Evolutionary conservation across 2,797 vertebrate species (phyloP), one percentile per base, ranked within the genome.

Genomic region (Acanthis flammea): DNA sequence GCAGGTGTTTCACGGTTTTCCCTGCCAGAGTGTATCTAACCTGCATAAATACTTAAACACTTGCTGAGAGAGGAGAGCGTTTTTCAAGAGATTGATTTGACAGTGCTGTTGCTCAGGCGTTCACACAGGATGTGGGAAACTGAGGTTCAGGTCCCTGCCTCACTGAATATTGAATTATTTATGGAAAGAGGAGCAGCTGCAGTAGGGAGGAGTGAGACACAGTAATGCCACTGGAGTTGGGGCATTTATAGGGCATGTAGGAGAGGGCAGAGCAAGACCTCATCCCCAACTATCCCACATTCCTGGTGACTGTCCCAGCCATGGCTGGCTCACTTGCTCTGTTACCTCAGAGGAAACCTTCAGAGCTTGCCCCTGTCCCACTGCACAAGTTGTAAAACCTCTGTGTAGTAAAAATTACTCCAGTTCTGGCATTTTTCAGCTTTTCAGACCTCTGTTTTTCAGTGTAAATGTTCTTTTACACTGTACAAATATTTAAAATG

Each of bases 31-130:
- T 7, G 0, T 66, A 45, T 85, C 91, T 92, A 82, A 87, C 48
- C 53, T 87, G 53, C 84, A 95, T 94, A 95, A 96, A 96, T 95
- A 92, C 71, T 96, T 96, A 94, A 95, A 92, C 53, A 89, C 53
- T 76, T 76, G 60, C 53, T 87, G 63, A 93, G 86, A 94, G 83
- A 90, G 58, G 7, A 87, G 62, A 85, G 55, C 35, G 8, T 85
- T 92, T 79, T 62, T 33, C 74, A 60, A 24, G 74, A 94, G 89
- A 95, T 82, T 91, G 84, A 85, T 96, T 71, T 86, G 92, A 86
- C 58, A 65, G 88, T 41, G 80, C 70, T 78, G 80, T 28, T 75
- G 67, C 55, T 95, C 74, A 82, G 60, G 67, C 24, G 0, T 92
- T 95, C 84, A 92, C 77, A 45, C 55, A 91, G 94, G 92, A 96